Evolutionary conservation across 2,113 vertebrate species (phyloP), one percentile per base, ranked within the genome.

Genomic region (Pituophis catenifer): DNA sequence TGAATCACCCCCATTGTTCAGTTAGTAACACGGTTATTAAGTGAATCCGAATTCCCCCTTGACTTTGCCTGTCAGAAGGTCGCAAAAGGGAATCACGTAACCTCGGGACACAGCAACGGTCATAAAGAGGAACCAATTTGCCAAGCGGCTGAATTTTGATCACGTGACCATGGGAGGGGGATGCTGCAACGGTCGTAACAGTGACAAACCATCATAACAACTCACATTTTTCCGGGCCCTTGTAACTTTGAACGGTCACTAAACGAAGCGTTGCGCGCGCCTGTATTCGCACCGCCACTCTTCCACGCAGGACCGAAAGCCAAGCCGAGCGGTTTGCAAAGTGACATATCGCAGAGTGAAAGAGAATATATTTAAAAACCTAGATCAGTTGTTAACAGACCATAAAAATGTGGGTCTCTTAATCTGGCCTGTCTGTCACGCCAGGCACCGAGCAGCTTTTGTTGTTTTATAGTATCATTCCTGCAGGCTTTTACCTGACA

Each of bases 301-400:
- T 97, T 96, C 96, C 97, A 97, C 97, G 97, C 96, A 97, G 96
- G 96, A 96, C 97, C 96, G 94, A 96, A 97, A 98, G 97, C 96
- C 97, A 96, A 3, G 95, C 62, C 0, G 29, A 97, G 93, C 94
- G 94, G 97, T 97, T 97, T 98, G 96, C 94, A 53, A 97, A 97
- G 96, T 97, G 98, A 98, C 97, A 97, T 97, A 96, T 97, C 96
- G 97, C 97, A 96, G 96, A 97, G 97, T 94, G 96, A 96, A 88
- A 98, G 98, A 97, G 97, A 98, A 98, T 98, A 98, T 97, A 98
- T 98, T 98, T 98, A 97, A 98, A 62, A 98, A 97, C 96, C 96
- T 97, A 93, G 97, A 98, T 98, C 97, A 97, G 96, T 96, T 97
- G 97, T 98, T 97, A 97, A 98, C 97, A 97, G 97, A 97, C 98